These are phyloP conservation scores for Drosophila nigritarsus DNA, from an alignment of 2,888 invertebrate species.

Conservation along the genomic window DNA sequence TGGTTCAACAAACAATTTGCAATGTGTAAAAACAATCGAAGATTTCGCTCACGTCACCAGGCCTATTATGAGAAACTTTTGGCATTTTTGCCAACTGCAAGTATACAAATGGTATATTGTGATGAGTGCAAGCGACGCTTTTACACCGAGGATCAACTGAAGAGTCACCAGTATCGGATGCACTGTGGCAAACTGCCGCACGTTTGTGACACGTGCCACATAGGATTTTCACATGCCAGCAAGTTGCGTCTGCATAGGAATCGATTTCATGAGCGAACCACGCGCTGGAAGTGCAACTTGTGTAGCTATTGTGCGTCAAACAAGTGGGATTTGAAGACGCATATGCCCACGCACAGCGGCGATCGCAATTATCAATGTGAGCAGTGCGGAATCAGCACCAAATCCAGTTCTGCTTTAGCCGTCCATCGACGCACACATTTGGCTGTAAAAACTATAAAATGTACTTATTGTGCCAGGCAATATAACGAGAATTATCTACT, in stretches of 20 bases:
- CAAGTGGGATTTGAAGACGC: slow-evolving; percentile 50
- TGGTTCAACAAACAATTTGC: slow-evolving; percentile 53
- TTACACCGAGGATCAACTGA: slow-evolving; percentile 35
- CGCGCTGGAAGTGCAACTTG: slow-evolving; percentile 35
- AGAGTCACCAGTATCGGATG: slow-evolving; percentile 37
- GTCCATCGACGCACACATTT: slow-evolving; percentile 55
- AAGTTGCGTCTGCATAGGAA: slow-evolving; percentile 38
- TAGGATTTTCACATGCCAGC: slow-evolving; percentile 30
- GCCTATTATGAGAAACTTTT: slow-evolving; percentile 34
- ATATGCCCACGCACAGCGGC: slow-evolving; percentile 37
- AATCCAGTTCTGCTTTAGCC: slow-evolving; percentile 45
- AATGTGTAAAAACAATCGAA: neutral
- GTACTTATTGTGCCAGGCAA: slow-evolving; percentile 38
- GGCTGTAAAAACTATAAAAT: slow-evolving; percentile 8
- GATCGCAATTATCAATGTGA: slow-evolving; percentile 54
- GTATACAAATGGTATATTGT: slow-evolving; percentile 35
- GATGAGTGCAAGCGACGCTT: slow-evolving; percentile 43
- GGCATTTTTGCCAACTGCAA: slow-evolving; percentile 40
- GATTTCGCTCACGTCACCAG: slow-evolving; percentile 25
- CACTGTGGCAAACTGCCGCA: slow-evolving; percentile 43
- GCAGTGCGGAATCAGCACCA: slow-evolving; percentile 45
- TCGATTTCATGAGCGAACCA: slow-evolving; percentile 31
- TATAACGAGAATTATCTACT: slow-evolving; percentile 49
- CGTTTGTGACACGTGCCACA: slow-evolving; percentile 36
- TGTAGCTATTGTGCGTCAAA: slow-evolving; percentile 50